These are phyloP conservation scores for Aphidoletes aphidimyza DNA, from an alignment of 2,888 invertebrate genomes.

Conservation along the genomic window DNA sequence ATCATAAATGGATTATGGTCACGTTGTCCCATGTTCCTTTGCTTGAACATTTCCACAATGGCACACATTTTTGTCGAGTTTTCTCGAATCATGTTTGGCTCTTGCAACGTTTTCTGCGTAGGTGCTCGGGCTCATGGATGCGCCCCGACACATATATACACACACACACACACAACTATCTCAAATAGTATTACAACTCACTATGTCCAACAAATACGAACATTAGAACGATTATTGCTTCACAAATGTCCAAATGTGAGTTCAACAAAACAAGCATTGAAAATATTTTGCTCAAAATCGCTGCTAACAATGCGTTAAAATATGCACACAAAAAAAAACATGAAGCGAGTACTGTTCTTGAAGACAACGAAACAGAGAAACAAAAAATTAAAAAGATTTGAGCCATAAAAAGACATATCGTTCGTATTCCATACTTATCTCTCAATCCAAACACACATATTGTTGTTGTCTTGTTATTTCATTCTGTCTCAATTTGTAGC, in stretches of 20 bases:
- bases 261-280: constrained; percentile 5
- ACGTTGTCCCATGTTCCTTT: background rate
- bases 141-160: too few species aligned
- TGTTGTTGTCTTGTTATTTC: background rate
- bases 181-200: background rate
- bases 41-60: background rate
- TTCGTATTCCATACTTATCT: background rate
- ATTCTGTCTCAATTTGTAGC: background rate
- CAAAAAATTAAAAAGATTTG: background rate
- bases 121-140: too few species aligned
- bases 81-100: background rate
- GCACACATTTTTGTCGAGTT: background rate
- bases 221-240: constrained; percentile 54
- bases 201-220: constrained; percentile 27
- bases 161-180: background rate
- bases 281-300: constrained; percentile 44
- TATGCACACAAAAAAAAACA: constrained; percentile 20
- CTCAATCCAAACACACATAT: constrained; percentile 37
- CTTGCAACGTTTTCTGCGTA: background rate
- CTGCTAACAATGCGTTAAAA: too few species aligned
- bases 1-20: constrained; percentile 51
- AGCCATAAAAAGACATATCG: background rate
- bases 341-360: too few species aligned
- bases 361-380: background rate
- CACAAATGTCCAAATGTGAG: background rate